A percentile compares a stretch with the other conserved stretches of the same genome.
Evolutionary conservation across 2,797 vertebrate genomes (phyloP).

Genomic region (Parotocinclus haroldoi): DNA sequence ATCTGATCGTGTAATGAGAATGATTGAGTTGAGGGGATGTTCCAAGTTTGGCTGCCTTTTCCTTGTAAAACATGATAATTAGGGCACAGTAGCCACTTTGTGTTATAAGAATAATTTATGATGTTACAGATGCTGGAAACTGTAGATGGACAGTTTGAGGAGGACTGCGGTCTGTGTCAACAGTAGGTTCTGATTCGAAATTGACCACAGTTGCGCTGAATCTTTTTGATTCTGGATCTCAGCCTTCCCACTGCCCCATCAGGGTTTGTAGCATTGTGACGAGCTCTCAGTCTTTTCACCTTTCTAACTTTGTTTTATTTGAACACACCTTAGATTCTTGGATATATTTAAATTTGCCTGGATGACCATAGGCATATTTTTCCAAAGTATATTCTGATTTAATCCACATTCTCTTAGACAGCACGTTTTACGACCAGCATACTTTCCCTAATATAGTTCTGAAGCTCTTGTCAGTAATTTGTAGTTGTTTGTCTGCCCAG

Average conservation of each 20-base stretch:
- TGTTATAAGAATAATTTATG: slow-evolving; percentile 54
- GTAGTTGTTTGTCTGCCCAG: background rate
- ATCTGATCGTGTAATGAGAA: slow-evolving; percentile 56
- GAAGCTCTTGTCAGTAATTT: background rate
- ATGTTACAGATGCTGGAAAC: slow-evolving; percentile 51
- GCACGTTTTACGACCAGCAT: slow-evolving; percentile 13
- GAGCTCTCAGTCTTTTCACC: slow-evolving; percentile 40
- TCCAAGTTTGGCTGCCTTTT: slow-evolving; percentile 82
- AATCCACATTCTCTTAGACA: slow-evolving; percentile 18
- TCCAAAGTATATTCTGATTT: slow-evolving; percentile 33
- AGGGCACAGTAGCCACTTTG: slow-evolving; percentile 57
- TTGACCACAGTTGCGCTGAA: slow-evolving; percentile 40
- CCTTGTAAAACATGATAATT: slow-evolving; percentile 60
- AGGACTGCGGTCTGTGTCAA: slow-evolving; percentile 46
- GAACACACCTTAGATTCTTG: slow-evolving; percentile 33
- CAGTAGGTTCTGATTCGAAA: slow-evolving; percentile 47
- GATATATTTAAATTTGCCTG: slow-evolving; percentile 40
- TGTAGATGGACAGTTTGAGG: slow-evolving; percentile 49
- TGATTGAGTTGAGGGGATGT: slow-evolving; percentile 63
- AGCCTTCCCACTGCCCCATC: slow-evolving; percentile 51
- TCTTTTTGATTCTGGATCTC: slow-evolving; percentile 41
- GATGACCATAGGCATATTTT: slow-evolving; percentile 42
- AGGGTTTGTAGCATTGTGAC: slow-evolving; percentile 50
- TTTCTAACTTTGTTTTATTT: slow-evolving; percentile 40
- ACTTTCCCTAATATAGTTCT: slow-evolving; percentile 2